These are phyloP conservation scores for Drosophila novamexicana DNA, from an alignment of 1,140 invertebrate genomes.

Conservation along the genomic window DNA sequence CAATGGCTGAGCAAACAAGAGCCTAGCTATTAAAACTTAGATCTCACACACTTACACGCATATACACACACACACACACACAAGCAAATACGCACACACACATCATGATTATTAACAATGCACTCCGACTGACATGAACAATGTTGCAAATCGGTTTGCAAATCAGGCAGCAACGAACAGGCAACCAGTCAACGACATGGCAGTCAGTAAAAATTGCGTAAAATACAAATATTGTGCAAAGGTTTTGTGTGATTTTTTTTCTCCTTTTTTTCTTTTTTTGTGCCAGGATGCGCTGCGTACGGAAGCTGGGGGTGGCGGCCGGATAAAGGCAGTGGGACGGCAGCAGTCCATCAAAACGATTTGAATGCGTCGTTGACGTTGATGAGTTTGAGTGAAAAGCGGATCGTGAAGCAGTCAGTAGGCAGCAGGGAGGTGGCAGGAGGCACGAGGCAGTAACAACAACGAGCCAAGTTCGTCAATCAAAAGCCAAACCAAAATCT, in stretches of 20 bases:
- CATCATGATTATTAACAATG: constrained; percentile 71
- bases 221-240: constrained; percentile 83
- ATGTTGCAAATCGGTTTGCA: constrained; percentile 76
- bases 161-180: constrained; percentile 60
- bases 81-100: constrained; percentile 7
- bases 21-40: constrained; percentile 32
- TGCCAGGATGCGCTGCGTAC: constrained; percentile 62
- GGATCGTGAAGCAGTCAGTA: constrained; percentile 47
- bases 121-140: constrained; percentile 73
- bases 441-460: constrained; percentile 43
- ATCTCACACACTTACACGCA: neutral
- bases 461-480: constrained; percentile 76
- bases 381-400: constrained; percentile 83
- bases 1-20: constrained; percentile 59
- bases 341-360: constrained; percentile 81
- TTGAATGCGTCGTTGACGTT: constrained; percentile 84
- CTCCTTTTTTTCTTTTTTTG: constrained; percentile 51
- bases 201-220: constrained; percentile 80
- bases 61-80: constrained; percentile 1
- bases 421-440: constrained; percentile 33
- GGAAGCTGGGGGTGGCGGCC: constrained; percentile 22
- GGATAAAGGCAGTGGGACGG: constrained; percentile 24
- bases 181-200: constrained; percentile 39
- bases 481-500: constrained; percentile 82
- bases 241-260: constrained; percentile 35